Conservation (phyloP, 2,797 vertebrate genomes). For the Helostoma temminkii region DNA sequence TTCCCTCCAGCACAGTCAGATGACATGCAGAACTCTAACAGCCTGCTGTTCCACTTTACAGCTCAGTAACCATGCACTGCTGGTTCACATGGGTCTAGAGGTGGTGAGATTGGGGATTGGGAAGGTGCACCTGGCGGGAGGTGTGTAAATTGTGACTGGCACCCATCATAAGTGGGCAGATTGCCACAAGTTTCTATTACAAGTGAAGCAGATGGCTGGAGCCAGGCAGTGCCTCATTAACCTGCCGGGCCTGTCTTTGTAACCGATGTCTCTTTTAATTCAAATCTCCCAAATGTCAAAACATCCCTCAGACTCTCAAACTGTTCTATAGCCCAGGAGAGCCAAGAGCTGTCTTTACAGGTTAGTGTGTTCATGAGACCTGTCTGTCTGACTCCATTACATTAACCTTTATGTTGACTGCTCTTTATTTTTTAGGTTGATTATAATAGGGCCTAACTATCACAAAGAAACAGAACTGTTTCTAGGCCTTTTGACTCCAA, state of each 20-base stretch:
- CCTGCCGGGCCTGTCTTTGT: slow-evolving; percentile 47
- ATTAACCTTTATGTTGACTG: background rate
- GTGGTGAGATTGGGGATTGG: background rate
- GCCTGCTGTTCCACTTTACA: too few relatives aligned
- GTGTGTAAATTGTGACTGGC: background rate
- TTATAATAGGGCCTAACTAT: background rate
- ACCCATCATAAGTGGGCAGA: background rate
- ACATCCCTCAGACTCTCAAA: slow-evolving; percentile 42
- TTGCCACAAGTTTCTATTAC: slow-evolving; percentile 31
- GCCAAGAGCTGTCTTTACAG: slow-evolving; percentile 5
- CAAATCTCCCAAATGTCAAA: slow-evolving; percentile 45
- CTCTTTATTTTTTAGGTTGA: background rate
- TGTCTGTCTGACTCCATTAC: background rate
- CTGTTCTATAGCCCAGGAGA: background rate
- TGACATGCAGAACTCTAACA: background rate
- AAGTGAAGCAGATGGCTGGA: slow-evolving; percentile 59
- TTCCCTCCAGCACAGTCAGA: background rate
- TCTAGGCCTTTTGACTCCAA: background rate
- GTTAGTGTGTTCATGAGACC: background rate
- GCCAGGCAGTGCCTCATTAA: slow-evolving; percentile 48
- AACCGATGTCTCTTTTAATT: slow-evolving; percentile 54
- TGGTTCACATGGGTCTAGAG: background rate
- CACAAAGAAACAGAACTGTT: background rate
- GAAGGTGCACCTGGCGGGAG: too few relatives aligned
- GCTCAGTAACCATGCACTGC: too few relatives aligned